These are phyloP conservation scores for Caranx ignobilis DNA, from an alignment of 2,113 vertebrate genomes.

Conservation along the genomic window DNA sequence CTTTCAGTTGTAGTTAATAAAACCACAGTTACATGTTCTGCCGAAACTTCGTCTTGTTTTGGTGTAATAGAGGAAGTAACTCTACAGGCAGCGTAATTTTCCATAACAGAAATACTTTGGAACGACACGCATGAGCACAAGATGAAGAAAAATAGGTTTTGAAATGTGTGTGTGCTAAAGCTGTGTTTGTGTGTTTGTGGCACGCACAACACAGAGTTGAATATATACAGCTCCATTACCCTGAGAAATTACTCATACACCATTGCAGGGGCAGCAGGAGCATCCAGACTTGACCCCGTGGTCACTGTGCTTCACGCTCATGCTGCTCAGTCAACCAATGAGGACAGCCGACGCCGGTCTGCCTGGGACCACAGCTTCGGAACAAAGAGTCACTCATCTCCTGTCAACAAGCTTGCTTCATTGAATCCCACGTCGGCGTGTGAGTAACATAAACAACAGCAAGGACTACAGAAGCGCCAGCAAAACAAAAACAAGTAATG, in stretches of 20 bases:
- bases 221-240: constrained; percentile 18
- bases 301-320: constrained; percentile 34
- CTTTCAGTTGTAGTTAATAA: neutral
- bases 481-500: constrained; percentile 44
- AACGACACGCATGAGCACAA: neutral
- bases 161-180: neutral
- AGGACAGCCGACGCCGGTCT: constrained; percentile 27
- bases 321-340: constrained; percentile 56
- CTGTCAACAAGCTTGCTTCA: constrained; percentile 56
- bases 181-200: neutral
- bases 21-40: too few species aligned
- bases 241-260: constrained; percentile 42
- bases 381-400: constrained; percentile 72
- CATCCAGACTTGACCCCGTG: constrained; percentile 45
- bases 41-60: neutral
- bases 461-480: constrained; percentile 27
- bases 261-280: constrained; percentile 5
- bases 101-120: neutral
- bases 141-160: neutral
- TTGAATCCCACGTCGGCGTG: constrained; percentile 43
- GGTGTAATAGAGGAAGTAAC: neutral
- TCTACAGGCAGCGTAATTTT: neutral
- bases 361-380: constrained; percentile 42
- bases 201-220: neutral
- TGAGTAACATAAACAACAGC: constrained; percentile 45